Percentiles rank a stretch among this genome's conserved stretches.
Evolutionary conservation across 2,888 invertebrate genomes (phyloP).

Genomic region (Malthinus seriepunctatus): DNA sequence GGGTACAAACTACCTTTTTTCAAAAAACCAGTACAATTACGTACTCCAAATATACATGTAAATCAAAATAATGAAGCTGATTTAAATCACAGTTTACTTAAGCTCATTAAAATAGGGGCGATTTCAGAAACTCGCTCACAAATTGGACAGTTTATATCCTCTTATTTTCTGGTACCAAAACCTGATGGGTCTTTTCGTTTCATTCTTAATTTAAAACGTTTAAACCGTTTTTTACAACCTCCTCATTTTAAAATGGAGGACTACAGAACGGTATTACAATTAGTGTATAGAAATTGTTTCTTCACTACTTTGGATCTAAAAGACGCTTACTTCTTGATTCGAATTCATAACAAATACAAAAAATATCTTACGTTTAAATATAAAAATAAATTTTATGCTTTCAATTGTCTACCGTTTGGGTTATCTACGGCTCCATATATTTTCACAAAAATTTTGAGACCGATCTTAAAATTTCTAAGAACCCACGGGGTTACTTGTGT

Average conservation of each 20-base stretch:
- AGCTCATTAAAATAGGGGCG: conserved; percentile 2
- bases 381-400: conserved; percentile 31
- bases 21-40: conserved; percentile 7
- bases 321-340: conserved; percentile 35
- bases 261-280: conserved; percentile 28
- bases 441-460: conserved; percentile 39
- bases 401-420: conserved; percentile 37
- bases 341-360: conserved; percentile 29
- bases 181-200: conserved; percentile 29
- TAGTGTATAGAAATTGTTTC: conserved; percentile 26
- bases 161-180: conserved; percentile 25
- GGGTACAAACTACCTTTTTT: conserved; percentile 2
- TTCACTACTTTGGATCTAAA: conserved; percentile 28
- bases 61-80: neutral
- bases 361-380: conserved; percentile 37
- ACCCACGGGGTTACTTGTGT: conserved; percentile 23
- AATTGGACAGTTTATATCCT: neutral
- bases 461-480: conserved; percentile 23
- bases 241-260: conserved; percentile 40
- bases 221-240: conserved; percentile 32
- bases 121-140: neutral
- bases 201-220: conserved; percentile 35
- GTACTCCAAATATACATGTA: neutral
- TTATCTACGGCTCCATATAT: conserved; percentile 32
- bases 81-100: neutral